These are phyloP conservation scores for Scolanthus callimorphus DNA, from an alignment of 92 coral and sea anemone species.

Conservation along the genomic window DNA sequence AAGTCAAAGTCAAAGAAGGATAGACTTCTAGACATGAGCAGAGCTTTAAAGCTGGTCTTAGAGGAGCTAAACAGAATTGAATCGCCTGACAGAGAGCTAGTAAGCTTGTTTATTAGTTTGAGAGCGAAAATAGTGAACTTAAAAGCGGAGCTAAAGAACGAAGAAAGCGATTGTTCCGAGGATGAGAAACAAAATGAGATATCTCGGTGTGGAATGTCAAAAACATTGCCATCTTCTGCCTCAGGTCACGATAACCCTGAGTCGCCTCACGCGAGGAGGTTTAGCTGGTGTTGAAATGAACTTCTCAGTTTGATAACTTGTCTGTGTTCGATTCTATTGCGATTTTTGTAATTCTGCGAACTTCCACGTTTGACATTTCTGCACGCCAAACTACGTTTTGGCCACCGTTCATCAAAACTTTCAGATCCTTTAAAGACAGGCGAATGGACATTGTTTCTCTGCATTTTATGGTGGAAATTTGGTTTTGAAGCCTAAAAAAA, in stretches of 20 bases:
- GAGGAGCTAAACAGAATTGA: conserved; percentile 85
- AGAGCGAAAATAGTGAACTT: conserved; percentile 79
- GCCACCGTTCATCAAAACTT: too few species aligned
- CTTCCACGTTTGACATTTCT: too few species aligned
- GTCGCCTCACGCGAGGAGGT: conserved; percentile 36
- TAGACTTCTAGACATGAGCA: conserved; percentile 73
- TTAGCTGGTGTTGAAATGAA: conserved; percentile 82
- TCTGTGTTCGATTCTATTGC: too few species aligned
- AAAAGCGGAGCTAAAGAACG: conserved; percentile 65
- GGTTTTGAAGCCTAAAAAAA: too few species aligned
- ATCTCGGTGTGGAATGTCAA: conserved; percentile 4
- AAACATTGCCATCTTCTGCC: conserved; percentile 8
- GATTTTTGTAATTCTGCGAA: too few species aligned
- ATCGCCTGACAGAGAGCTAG: conserved; percentile 73
- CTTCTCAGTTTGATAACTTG: too few species aligned
- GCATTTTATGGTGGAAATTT: too few species aligned
- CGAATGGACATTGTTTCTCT: too few species aligned
- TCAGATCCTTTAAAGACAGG: too few species aligned
- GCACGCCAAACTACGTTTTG: too few species aligned
- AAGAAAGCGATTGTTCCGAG: conserved; percentile 43
- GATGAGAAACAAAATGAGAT: conserved; percentile 20
- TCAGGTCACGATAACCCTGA: not conserved
- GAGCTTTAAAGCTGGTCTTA: conserved; percentile 76
- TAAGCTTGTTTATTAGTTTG: conserved; percentile 71
- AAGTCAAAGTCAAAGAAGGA: conserved; percentile 70